Base-by-base conservation (phyloP, 2,113 vertebrate genomes). In the Sorex fumeus region DNA sequence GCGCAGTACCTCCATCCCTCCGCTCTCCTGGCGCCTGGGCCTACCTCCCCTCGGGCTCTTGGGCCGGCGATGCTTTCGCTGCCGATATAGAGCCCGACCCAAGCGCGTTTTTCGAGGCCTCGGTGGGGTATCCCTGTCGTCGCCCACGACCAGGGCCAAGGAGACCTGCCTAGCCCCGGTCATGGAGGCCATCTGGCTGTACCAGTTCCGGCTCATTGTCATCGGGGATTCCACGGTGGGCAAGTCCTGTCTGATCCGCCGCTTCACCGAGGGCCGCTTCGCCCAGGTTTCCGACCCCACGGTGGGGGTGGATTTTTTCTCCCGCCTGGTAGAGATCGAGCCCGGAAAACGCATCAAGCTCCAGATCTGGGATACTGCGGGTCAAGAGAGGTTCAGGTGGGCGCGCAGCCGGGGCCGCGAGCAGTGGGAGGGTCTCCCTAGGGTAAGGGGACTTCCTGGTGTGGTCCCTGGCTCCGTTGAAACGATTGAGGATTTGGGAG, bases 111-210 rank as follows among this genome's bases (percentile, higher is more conserved):
- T 78, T 50, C 9, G 25, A 85, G n/a, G 78, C 85, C 47, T 23
- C 90, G 25, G 88, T 78, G 74, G 91, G 80, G 87, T 71, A 45
- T 45, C 90, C 60, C 64, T 86, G 64, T 57, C 40, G 85, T 93
- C 47, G 74, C 79, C 82, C 78, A 86, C 43, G 84, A 84, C 90
- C 78, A 40, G 36, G 92, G 71, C 83, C 57, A 9, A 85, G 91
- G 89, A 88, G 84, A 80, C 74, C 77, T 60, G 83, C 84, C 85
- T 9, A 64, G 57, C 47, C 79, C 18, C 47, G 71, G 93, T 93
- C 64, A 99, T 99, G 99, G 99, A 99, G 97, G 98, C 99, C 21
- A 99, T 99, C 97, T 99, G 99, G 99, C 98, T 99, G 19, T 99
- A 99, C 97, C 99, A 99, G 97, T 99, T 99, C 96, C 98, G 99